A percentile compares a stretch with the other conserved stretches of the same genome.
Evolutionary conservation across 2,797 vertebrate genomes (phyloP).

Genomic region (Lycodopsis pacificus): DNA sequence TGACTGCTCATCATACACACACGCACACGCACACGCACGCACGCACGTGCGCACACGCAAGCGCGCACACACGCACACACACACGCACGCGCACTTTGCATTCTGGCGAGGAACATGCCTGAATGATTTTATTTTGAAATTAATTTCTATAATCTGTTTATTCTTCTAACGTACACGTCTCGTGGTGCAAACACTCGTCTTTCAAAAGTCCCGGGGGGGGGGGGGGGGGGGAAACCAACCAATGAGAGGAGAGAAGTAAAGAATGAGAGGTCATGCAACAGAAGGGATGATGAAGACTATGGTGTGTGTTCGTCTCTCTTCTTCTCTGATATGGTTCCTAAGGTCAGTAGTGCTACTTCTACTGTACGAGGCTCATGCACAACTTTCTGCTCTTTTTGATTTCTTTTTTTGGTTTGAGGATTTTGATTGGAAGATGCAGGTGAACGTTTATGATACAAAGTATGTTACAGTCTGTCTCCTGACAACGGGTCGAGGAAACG

Average conservation of each 20-base stretch:
- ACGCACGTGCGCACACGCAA: slow-evolving; percentile 34
- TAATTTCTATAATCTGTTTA: slow-evolving; percentile 46
- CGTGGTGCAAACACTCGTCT: slow-evolving; percentile 67
- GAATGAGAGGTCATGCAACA: slow-evolving; percentile 80
- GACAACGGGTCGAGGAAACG: slow-evolving; percentile 30
- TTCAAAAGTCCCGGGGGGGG: slow-evolving; percentile 30
- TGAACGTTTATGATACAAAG: slow-evolving; percentile 87
- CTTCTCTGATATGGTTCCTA: slow-evolving; percentile 44
- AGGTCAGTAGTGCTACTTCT: slow-evolving; percentile 76
- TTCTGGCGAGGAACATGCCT: slow-evolving; percentile 83
- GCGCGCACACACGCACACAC: slow-evolving; percentile 33
- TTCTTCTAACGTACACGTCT: slow-evolving; percentile 60
- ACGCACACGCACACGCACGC: slow-evolving; percentile 52
- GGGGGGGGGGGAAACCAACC: slow-evolving; percentile 52
- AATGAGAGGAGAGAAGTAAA: slow-evolving; percentile 59
- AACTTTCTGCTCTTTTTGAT: slow-evolving; percentile 25
- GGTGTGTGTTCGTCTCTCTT: slow-evolving; percentile 31
- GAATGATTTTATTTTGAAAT: slow-evolving; percentile 61
- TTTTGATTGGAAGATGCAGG: slow-evolving; percentile 81
- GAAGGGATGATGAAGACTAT: slow-evolving; percentile 51
- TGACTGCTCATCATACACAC: slow-evolving; percentile 76
- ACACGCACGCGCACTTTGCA: slow-evolving; percentile 47
- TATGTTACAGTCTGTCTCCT: slow-evolving; percentile 82
- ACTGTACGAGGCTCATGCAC: slow-evolving; percentile 85
- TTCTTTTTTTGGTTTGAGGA: slow-evolving; percentile 45